These are phyloP conservation scores for Heliconius hermathena DNA, from an alignment of 1,140 invertebrate species.

Conservation along the genomic window DNA sequence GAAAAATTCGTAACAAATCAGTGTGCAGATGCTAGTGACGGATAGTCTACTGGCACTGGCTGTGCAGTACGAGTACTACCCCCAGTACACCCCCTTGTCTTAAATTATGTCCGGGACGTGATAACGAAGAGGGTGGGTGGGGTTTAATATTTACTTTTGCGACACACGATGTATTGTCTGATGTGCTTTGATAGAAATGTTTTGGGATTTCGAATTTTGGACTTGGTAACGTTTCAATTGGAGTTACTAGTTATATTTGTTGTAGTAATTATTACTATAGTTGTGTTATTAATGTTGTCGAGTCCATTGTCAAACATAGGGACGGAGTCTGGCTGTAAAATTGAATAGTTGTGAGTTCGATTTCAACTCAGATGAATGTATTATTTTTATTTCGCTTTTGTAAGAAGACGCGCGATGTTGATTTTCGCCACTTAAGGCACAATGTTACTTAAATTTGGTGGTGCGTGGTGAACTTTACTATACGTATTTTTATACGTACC, in stretches of 20 bases:
- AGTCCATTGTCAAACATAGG: no score
- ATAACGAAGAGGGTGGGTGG: slow-evolving; percentile 58
- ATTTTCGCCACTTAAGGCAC: no score
- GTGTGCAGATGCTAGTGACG: slow-evolving; percentile 55
- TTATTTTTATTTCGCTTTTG: no score
- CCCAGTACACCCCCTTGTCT: slow-evolving; percentile 55
- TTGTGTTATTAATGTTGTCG: not conserved
- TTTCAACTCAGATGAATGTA: no score
- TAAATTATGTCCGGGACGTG: slow-evolving; percentile 77
- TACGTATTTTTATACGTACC: no score
- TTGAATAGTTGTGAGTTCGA: no score
- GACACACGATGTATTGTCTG: slow-evolving; percentile 51
- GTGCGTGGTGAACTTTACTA: no score
- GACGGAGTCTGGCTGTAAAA: no score
- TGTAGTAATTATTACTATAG: not conserved
- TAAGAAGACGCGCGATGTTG: no score
- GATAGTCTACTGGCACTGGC: slow-evolving; percentile 42
- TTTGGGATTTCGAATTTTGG: slow-evolving; percentile 15
- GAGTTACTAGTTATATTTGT: not conserved
- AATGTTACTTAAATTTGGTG: no score
- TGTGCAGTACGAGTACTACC: not conserved
- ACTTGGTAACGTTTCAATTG: slow-evolving; percentile 6
- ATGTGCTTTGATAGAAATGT: slow-evolving; percentile 35
- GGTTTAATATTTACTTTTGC: slow-evolving; percentile 55
- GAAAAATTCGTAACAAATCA: slow-evolving; percentile 50